Conservation (phyloP, 2,888 invertebrate genomes). For the Drosophila mulleri region DNA sequence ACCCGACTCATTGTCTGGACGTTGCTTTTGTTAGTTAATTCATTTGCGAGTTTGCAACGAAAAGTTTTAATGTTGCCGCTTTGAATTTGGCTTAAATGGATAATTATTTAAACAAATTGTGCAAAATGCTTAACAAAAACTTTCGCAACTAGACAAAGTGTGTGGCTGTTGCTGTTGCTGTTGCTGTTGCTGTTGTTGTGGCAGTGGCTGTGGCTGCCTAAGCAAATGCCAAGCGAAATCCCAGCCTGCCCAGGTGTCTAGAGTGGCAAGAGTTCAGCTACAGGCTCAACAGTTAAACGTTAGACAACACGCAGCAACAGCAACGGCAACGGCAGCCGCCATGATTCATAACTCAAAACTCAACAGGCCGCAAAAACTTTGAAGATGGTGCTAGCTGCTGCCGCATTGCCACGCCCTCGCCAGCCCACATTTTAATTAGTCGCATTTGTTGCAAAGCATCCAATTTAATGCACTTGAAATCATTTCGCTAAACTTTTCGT, state of each 20-base stretch:
- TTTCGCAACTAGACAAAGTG: constrained; percentile 34
- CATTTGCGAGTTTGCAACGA: constrained; percentile 70
- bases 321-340: constrained; percentile 16
- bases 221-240: constrained; percentile 27
- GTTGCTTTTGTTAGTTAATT: constrained; percentile 65
- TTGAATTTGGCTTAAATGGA: constrained; percentile 75
- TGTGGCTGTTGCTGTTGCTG: constrained; percentile 18
- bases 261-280: constrained; percentile 5
- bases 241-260: constrained; percentile 21
- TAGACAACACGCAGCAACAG: constrained; percentile 28
- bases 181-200: constrained; percentile 15
- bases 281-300: constrained; percentile 41
- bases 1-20: constrained; percentile 36
- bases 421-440: constrained; percentile 74
- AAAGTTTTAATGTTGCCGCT: constrained; percentile 74
- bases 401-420: constrained; percentile 45
- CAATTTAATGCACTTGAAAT: constrained; percentile 80
- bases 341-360: constrained; percentile 60
- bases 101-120: constrained; percentile 77
- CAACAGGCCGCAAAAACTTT: constrained; percentile 63
- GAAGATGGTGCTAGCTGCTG: constrained; percentile 38
- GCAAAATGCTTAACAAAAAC: constrained; percentile 63
- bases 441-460: constrained; percentile 76
- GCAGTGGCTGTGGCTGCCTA: constrained; percentile 36
- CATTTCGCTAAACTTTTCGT: constrained; percentile 63